Evolutionary conservation across 2,113 vertebrate genomes (phyloP).

Genomic region (Carollia perspicillata): DNA sequence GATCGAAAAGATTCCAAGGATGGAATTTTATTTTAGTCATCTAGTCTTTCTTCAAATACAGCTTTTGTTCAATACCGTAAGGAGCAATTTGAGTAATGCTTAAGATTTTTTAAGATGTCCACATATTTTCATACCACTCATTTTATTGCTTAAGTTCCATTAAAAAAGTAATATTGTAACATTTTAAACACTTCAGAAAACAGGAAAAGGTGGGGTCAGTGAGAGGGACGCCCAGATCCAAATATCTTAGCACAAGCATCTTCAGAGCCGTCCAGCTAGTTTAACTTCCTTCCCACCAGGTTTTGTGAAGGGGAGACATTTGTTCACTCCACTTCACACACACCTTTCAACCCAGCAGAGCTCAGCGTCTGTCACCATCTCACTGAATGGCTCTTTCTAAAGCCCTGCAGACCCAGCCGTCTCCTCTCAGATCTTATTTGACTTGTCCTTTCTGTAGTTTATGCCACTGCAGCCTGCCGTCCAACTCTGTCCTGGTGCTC

Average conservation of each 20-base stretch:
- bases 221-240: background rate
- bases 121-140: background rate
- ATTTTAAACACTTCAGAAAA: background rate
- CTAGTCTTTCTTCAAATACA: background rate
- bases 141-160: background rate
- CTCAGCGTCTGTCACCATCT: background rate
- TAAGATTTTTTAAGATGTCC: constrained; percentile 10
- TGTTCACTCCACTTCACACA: background rate
- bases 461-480: background rate
- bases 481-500: background rate
- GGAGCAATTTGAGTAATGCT: background rate
- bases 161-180: background rate
- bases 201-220: background rate
- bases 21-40: background rate
- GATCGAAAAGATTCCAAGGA: background rate
- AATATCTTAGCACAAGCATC: background rate
- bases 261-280: background rate
- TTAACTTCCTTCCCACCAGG: background rate
- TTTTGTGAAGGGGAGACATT: background rate
- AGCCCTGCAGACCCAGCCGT: background rate
- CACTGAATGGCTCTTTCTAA: background rate
- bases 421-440: background rate
- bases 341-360: background rate
- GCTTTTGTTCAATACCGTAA: background rate
- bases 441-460: background rate